phyloP scores from a whole-genome alignment of 2,797 vertebrate species.

The Parauchenoglanis punctatus region DNA sequence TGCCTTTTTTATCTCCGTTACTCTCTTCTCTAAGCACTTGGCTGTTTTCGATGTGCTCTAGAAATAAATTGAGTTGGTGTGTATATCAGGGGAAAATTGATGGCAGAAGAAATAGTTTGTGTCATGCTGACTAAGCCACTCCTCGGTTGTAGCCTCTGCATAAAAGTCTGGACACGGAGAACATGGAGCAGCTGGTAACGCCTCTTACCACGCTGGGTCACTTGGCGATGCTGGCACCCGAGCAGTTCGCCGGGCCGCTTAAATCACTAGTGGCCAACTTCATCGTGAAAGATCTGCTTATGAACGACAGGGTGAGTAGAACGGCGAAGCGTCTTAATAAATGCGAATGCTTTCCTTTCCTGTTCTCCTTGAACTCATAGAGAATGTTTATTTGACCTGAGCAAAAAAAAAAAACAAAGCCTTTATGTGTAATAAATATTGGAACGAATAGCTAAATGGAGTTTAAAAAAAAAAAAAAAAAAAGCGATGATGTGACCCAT shows the following conservation, averaged over 20 bases:
- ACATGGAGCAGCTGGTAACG: constrained; percentile 94
- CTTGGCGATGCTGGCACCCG: constrained; percentile 92
- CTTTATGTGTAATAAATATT: neutral
- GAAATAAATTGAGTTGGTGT: too few relatives aligned
- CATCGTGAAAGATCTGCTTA: constrained; percentile 97
- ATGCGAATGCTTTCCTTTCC: too few relatives aligned
- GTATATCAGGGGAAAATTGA: too few relatives aligned
- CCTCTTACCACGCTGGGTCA: constrained; percentile 94
- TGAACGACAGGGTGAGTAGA: constrained; percentile 91
- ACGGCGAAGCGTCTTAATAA: too few relatives aligned
- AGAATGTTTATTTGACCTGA: neutral
- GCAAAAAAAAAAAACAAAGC: too few relatives aligned
- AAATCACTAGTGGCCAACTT: constrained; percentile 97
- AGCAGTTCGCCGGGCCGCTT: constrained; percentile 93
- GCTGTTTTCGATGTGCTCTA: too few relatives aligned
- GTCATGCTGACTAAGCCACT: neutral
- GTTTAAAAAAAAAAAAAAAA: neutral
- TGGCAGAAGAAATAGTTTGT: neutral
- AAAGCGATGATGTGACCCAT: too few relatives aligned
- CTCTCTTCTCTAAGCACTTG: too few relatives aligned
- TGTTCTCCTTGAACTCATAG: too few relatives aligned
- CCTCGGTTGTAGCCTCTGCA: constrained; percentile 84
- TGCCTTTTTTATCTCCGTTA: too few relatives aligned
- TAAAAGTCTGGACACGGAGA: constrained; percentile 92
- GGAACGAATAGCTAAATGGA: neutral